Conservation (phyloP, 2,113 vertebrate genomes). For the Microcebus jonahi region DNA sequence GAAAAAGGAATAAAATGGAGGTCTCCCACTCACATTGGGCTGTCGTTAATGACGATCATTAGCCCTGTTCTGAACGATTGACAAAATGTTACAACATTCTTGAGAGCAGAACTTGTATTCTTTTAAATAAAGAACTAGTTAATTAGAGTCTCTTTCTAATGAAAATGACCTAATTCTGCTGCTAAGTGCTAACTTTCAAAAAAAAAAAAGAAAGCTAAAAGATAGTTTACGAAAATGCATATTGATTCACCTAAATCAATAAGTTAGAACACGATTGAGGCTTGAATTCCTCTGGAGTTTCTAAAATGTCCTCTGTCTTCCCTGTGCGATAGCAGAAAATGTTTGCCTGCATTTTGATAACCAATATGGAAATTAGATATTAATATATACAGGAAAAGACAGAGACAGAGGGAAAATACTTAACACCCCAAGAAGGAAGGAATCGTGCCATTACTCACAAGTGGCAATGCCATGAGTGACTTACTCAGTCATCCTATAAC, state of each 20-base stretch:
- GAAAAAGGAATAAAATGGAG: constrained; percentile 81
- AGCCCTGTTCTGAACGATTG: constrained; percentile 84
- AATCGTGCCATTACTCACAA: not conserved
- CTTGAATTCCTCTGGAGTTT: constrained; percentile 73
- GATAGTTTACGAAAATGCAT: constrained; percentile 77
- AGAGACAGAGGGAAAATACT: constrained; percentile 65
- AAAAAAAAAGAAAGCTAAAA: constrained; percentile 56
- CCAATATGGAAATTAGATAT: constrained; percentile 63
- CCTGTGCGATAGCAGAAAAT: not conserved
- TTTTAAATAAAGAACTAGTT: constrained; percentile 85
- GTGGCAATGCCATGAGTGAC: constrained; percentile 47
- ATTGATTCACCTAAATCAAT: constrained; percentile 79
- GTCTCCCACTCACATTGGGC: constrained; percentile 77
- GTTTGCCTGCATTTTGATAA: constrained; percentile 77
- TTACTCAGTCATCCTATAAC: constrained; percentile 61
- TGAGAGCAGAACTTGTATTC: constrained; percentile 78
- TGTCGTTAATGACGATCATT: constrained; percentile 85
- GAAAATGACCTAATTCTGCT: constrained; percentile 85
- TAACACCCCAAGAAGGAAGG: constrained; percentile 70
- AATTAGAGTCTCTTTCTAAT: constrained; percentile 83
- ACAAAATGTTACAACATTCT: constrained; percentile 82
- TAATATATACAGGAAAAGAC: constrained; percentile 66
- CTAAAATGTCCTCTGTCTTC: constrained; percentile 70
- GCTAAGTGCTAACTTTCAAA: constrained; percentile 64
- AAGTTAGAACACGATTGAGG: constrained; percentile 70